Base-by-base conservation (phyloP, 2,888 invertebrate species). In the Ophion ventricosus region DNA sequence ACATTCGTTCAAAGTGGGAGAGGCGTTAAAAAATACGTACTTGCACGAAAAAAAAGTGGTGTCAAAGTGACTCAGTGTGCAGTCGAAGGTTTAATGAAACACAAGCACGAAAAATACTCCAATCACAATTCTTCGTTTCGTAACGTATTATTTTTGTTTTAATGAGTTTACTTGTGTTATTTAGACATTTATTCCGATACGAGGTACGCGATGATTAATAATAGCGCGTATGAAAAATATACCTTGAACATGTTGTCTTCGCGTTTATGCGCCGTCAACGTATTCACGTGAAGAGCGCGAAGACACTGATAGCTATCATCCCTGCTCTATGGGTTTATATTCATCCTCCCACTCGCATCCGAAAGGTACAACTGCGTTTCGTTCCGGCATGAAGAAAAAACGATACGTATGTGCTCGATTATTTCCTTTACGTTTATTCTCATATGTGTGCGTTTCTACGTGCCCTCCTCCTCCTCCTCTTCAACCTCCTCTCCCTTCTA, bases 301-400 rank as follows among this genome's bases (percentile, higher is more conserved):
- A 92, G 91, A 92, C 90, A 93, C 93, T 93, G 92, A 92, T 93
- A 91, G 92, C 69, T 91, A 91, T 92, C 91, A 93, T 92, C 90
- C 91, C 90, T 88, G 87, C 88, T 83, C 91, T 89, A 91, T 91
- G 91, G 90, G 89, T 91, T 93, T 93, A 93, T 93, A 93, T 93
- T 88, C 91, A 90, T 91, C 84, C 93, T 93, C 93, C 93, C 93
- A 93, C 93, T 90, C 87, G 83, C 20, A 59, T 14, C 20, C 11
- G 69, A 74, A 76, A 81, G 72, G 70, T 43, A 75, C 72, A 85
- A 80, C 73, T 69, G 79, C 86, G 82, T 88, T 87, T 88, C 90
- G 89, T 88, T 87, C 88, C 89, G 86, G 88, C n/a, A n/a, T 7
- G 4, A 35, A 35, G 8, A 35, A 79, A 74, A 85, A 69, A 69